Evolutionary conservation across 2,888 invertebrate genomes (phyloP).

Genomic region (Idaea straminata): DNA sequence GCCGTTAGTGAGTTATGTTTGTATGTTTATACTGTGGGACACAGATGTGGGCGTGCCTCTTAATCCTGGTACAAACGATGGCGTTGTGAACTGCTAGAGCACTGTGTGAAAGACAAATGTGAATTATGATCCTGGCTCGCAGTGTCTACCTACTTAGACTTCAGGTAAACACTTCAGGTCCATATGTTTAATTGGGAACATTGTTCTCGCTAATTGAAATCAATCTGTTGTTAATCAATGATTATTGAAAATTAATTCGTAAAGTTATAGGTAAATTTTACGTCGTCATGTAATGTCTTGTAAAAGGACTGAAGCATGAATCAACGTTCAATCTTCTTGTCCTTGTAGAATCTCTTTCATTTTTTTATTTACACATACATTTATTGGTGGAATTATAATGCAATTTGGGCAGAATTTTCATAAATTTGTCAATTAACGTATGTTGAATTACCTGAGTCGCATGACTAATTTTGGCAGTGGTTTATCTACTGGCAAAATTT

Average conservation of each 20-base stretch:
- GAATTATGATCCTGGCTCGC: constrained; percentile 57
- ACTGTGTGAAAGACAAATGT: constrained; percentile 56
- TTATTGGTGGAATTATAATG: too few relatives aligned
- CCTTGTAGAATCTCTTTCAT: too few relatives aligned
- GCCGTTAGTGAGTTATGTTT: constrained; percentile 71
- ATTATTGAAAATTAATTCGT: background rate
- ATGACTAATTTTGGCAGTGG: background rate
- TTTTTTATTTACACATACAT: too few relatives aligned
- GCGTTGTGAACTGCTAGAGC: constrained; percentile 46
- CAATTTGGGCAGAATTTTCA: too few relatives aligned
- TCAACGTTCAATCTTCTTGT: too few relatives aligned
- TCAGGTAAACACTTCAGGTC: constrained; percentile 32
- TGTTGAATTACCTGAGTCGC: background rate
- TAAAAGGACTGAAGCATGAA: too few relatives aligned
- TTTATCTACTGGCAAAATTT: background rate
- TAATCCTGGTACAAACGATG: constrained; percentile 54
- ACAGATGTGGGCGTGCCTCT: constrained; percentile 61
- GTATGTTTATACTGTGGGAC: constrained; percentile 68
- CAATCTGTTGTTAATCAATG: constrained; percentile 1
- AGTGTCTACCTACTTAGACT: constrained; percentile 34
- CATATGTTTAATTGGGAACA: constrained; percentile 30
- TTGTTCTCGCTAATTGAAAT: background rate
- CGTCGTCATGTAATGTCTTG: too few relatives aligned
- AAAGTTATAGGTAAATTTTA: too few relatives aligned
- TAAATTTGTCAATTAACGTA: too few relatives aligned